These are phyloP conservation scores for Myxocyprinus asiaticus DNA, from an alignment of 2,113 vertebrate species.

Conservation along the genomic window DNA sequence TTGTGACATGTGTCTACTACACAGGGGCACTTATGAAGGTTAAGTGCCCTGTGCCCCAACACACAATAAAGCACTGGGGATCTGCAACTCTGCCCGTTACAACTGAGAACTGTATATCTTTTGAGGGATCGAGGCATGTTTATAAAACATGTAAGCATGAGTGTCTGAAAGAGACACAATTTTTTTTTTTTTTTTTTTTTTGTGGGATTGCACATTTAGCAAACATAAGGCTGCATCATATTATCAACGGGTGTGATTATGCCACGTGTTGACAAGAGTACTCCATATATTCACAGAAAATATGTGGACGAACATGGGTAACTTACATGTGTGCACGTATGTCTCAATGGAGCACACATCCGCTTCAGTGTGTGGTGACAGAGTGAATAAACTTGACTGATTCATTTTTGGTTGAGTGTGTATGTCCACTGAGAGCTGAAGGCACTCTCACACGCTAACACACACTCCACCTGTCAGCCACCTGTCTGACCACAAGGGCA, in stretches of 20 bases:
- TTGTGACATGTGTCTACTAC: constrained; percentile 21
- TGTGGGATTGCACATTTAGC: constrained; percentile 11
- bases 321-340: constrained; percentile 15
- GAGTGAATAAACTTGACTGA: constrained; percentile 45
- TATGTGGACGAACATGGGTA: not conserved
- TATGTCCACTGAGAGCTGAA: constrained; percentile 19
- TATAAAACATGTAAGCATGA: constrained; percentile 4
- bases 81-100: constrained; percentile 44
- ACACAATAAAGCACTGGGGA: constrained; percentile 43
- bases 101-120: constrained; percentile 33
- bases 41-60: constrained; percentile 62
- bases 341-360: not conserved
- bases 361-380: constrained; percentile 34
- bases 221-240: not conserved
- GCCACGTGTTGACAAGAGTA: not conserved
- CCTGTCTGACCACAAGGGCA: constrained; percentile 46
- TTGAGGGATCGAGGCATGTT: constrained; percentile 18
- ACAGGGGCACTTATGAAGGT: constrained; percentile 55
- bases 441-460: constrained; percentile 8
- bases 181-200: too few species aligned
- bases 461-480: constrained; percentile 50
- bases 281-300: not conserved
- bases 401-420: not conserved
- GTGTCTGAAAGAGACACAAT: not conserved
- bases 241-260: not conserved